A percentile compares a stretch with the other conserved stretches of the same genome.
phyloP scores from a whole-genome alignment of 2,113 vertebrate genomes.

The Hippocampus zosterae region DNA sequence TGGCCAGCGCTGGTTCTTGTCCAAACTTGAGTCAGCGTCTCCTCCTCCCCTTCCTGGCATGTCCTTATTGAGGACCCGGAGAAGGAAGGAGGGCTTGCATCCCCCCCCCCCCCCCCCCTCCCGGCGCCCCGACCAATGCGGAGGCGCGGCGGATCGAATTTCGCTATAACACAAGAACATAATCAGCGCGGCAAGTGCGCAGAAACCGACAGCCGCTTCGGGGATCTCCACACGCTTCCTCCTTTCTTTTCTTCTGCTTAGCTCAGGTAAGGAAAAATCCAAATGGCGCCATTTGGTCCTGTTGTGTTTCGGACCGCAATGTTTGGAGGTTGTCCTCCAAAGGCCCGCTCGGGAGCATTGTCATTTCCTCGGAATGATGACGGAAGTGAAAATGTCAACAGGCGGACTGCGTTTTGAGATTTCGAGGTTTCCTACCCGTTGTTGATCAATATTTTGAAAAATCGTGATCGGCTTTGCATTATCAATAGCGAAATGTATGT shows the following conservation, averaged over 20 bases:
- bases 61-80: slow-evolving; percentile 72
- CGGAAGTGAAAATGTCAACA: background rate
- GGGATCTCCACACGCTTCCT: slow-evolving; percentile 62
- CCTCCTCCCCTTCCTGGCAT: slow-evolving; percentile 49
- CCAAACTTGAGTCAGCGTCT: slow-evolving; percentile 68
- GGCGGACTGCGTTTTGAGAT: no score
- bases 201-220: slow-evolving; percentile 75
- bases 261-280: slow-evolving; percentile 76
- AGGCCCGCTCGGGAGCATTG: background rate
- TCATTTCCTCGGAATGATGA: background rate
- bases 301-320: no score
- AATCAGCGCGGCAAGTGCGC: slow-evolving; percentile 70
- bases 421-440: background rate
- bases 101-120: slow-evolving; percentile 7
- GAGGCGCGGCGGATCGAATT: slow-evolving; percentile 72
- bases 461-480: no score
- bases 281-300: no score
- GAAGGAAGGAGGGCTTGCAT: slow-evolving; percentile 42
- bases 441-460: no score
- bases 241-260: slow-evolving; percentile 57
- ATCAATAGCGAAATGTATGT: no score
- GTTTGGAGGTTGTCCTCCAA: no score
- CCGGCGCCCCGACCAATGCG: slow-evolving; percentile 73
- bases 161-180: slow-evolving; percentile 87
- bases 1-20: slow-evolving; percentile 49